Evolutionary conservation across 2,113 vertebrate genomes (phyloP), one percentile per base, ranked within the genome.

Genomic region (Pseudorhombus dupliciocellatus): DNA sequence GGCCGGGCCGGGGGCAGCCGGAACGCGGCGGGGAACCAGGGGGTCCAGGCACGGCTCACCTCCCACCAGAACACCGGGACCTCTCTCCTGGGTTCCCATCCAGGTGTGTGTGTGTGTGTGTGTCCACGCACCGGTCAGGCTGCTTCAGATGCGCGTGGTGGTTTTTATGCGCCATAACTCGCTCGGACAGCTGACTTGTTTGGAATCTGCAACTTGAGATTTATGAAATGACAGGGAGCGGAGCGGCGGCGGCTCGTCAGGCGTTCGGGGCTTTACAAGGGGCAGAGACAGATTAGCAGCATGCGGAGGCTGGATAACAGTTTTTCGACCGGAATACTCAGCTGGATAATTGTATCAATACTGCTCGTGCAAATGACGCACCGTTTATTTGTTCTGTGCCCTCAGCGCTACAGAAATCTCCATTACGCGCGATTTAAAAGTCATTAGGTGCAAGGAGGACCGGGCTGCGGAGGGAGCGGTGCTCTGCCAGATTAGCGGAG

Each of bases 261-360:
- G 20, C 40, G 46, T 44, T 22, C 26, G 76, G 70, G 71, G 77
- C 56, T 78, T 69, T 70, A 75, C 72, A 64, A 58, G 77, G 59
- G 79, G 76, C 64, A 20, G 64, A 66, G 83, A 80, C 53, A 86
- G 81, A 91, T 88, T 78, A 90, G 76, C 77, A 83, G 72, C 92
- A 90, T 69, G 84, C 90, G 89, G 83, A 83, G 87, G 89, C n/a
- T 74, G 86, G 87, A 79, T 84, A 91, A 92, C 86, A 79, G 82
- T 84, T 92, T 79, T 91, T 85, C 88, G 67, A 50, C 42, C 56
- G 79, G 85, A 90, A 91, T 88, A 88, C 87, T 87, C 81, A 74
- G 75, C 77, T 72, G 87, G 78, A 81, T 92, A 91, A 93, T 93
- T 87, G 90, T 84, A 91, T 93, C 89, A 93, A 91, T 92, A 93